These are phyloP conservation scores for Coptodon rendalli DNA, from an alignment of 2,113 vertebrate genomes.

Conservation along the genomic window DNA sequence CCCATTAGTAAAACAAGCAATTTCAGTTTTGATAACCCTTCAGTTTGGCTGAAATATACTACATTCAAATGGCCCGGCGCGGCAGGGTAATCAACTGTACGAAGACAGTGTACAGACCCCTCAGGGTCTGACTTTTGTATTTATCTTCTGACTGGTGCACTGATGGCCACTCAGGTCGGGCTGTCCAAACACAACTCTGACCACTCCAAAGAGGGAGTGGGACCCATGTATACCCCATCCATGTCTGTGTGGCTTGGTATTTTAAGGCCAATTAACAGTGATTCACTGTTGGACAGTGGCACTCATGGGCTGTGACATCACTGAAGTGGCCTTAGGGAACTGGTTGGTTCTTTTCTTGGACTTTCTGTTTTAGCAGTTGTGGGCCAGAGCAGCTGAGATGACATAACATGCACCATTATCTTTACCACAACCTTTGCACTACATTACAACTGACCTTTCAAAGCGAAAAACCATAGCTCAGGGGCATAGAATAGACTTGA, in stretches of 20 bases:
- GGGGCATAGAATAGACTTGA: slow-evolving; percentile 33
- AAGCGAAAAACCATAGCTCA: slow-evolving; percentile 15
- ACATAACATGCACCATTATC: slow-evolving; percentile 56
- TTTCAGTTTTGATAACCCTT: slow-evolving; percentile 27
- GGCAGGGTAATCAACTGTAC: background rate
- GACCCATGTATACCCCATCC: slow-evolving; percentile 1
- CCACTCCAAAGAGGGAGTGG: slow-evolving; percentile 42
- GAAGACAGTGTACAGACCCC: background rate
- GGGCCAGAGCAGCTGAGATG: slow-evolving; percentile 57
- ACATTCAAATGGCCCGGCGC: background rate
- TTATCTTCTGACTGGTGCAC: slow-evolving; percentile 7
- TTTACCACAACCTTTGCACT: slow-evolving; percentile 57
- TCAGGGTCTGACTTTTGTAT: slow-evolving; percentile 7
- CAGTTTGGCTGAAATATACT: slow-evolving; percentile 15
- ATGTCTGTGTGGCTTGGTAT: slow-evolving; percentile 53
- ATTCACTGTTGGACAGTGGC: slow-evolving; percentile 54
- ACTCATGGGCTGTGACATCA: slow-evolving; percentile 48
- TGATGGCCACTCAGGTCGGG: slow-evolving; percentile 25
- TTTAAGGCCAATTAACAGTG: slow-evolving; percentile 67
- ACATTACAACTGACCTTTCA: slow-evolving; percentile 46
- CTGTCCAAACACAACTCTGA: slow-evolving; percentile 51
- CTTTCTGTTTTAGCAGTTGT: slow-evolving; percentile 43
- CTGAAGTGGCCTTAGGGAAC: slow-evolving; percentile 16
- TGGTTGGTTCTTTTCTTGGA: slow-evolving; percentile 53
- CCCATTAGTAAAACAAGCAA: slow-evolving; percentile 11